Percentiles rank a stretch among this genome's conserved stretches.
Conservation (phyloP, 2,113 vertebrate species). For the Glaucidium brasilianum region DNA sequence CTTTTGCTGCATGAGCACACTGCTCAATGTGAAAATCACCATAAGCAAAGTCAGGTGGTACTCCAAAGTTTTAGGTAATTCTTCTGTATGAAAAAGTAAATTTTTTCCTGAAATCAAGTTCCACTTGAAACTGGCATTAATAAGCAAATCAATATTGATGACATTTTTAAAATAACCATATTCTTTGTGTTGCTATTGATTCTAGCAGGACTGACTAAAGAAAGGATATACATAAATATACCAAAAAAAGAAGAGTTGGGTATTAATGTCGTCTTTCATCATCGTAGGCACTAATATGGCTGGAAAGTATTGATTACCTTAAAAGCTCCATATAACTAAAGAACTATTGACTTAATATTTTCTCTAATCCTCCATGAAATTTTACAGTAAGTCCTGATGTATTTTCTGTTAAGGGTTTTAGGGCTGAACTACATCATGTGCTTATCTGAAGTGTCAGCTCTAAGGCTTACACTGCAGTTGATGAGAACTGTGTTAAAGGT, state of each 20-base stretch:
- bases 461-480: background rate
- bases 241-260: background rate
- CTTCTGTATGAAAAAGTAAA: background rate
- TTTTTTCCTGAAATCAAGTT: background rate
- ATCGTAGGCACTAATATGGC: constrained; percentile 4
- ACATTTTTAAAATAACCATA: background rate
- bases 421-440: constrained; percentile 17
- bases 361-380: constrained; percentile 38
- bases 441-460: background rate
- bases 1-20: background rate
- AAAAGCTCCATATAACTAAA: constrained; percentile 50
- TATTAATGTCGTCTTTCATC: background rate
- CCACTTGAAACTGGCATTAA: background rate
- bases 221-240: background rate
- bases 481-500: background rate
- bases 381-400: constrained; percentile 53
- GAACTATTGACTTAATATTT: constrained; percentile 53
- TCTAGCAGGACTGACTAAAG: background rate
- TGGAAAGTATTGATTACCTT: constrained; percentile 58
- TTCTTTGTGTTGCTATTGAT: background rate
- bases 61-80: background rate
- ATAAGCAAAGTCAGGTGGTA: background rate
- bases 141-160: background rate
- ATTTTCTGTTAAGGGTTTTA: constrained; percentile 46
- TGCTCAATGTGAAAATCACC: background rate